Percentiles rank a stretch among this genome's conserved stretches.
Evolutionary conservation across 1,140 invertebrate species (phyloP).

Genomic region (Venustaconcha ellipsiformis): DNA sequence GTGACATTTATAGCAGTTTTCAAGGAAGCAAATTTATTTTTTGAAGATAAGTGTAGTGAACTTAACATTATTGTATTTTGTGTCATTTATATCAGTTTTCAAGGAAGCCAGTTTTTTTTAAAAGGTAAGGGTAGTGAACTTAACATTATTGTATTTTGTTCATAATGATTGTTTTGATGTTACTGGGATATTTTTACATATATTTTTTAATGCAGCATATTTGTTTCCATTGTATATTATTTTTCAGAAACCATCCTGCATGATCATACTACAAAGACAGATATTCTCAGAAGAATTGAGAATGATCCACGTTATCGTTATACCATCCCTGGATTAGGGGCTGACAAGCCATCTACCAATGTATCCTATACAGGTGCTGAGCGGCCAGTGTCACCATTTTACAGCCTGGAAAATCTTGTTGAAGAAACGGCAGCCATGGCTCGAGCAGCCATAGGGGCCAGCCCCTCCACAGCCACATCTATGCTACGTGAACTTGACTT

Average conservation of each 20-base stretch:
- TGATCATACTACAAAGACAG: constrained; percentile 14
- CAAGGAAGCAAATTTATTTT: no score
- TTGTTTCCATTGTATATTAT: not conserved
- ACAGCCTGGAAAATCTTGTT: constrained; percentile 41
- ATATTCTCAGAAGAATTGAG: constrained; percentile 21
- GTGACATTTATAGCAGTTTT: no score
- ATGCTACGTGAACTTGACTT: constrained; percentile 31
- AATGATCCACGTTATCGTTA: constrained; percentile 28
- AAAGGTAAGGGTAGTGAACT: not conserved
- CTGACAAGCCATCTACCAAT: not conserved
- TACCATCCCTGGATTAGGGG: constrained; percentile 11
- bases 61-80: not conserved
- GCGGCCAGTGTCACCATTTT: constrained; percentile 19
- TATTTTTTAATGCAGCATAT: not conserved
- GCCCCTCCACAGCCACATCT: constrained; percentile 35
- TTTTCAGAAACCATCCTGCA: constrained; percentile 5
- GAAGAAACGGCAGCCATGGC: constrained; percentile 53
- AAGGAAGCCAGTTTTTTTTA: no score
- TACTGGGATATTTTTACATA: not conserved
- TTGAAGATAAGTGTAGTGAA: not conserved
- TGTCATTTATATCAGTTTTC: no score
- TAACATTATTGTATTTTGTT: not conserved
- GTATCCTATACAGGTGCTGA: constrained; percentile 5
- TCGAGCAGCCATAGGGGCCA: constrained; percentile 43
- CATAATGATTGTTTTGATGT: not conserved